Conservation (phyloP, 2,888 invertebrate species). For the Oscheius onirici region DNA sequence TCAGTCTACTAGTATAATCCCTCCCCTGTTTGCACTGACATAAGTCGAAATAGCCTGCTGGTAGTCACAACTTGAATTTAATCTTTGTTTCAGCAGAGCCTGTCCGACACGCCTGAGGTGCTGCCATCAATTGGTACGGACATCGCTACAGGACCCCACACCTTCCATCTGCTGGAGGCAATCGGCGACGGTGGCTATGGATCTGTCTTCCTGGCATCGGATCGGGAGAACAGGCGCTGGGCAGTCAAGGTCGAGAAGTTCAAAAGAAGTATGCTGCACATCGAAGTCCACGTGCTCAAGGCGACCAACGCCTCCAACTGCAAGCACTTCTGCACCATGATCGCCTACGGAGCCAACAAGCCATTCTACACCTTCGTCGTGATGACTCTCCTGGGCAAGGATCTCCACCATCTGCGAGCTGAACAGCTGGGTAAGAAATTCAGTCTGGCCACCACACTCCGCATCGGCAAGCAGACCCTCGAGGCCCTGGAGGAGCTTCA, state of each 20-base stretch:
- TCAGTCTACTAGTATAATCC: no score
- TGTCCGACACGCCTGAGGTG: conserved; percentile 8
- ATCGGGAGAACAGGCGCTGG: conserved; percentile 24
- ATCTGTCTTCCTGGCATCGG: conserved; percentile 23
- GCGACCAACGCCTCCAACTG: conserved; percentile 44
- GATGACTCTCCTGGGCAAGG: conserved; percentile 59
- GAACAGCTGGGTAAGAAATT: conserved; percentile 56
- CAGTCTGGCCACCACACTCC: conserved; percentile 53
- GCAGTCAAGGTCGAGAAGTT: conserved; percentile 64
- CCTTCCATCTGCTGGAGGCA: conserved; percentile 18
- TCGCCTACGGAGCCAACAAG: conserved; percentile 26
- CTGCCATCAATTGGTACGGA: conserved; percentile 13
- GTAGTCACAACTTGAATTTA: no score
- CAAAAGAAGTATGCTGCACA: conserved; percentile 59
- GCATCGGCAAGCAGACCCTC: conserved; percentile 52
- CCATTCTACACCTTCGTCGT: conserved; percentile 47
- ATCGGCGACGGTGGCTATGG: conserved; percentile 30
- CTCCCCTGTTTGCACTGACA: no score
- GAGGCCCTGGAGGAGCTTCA: conserved; percentile 62
- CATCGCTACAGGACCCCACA: conserved; percentile 14
- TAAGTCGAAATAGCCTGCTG: no score
- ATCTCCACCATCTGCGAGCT: conserved; percentile 59
- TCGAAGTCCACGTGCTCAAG: conserved; percentile 59
- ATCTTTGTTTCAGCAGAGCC: neutral
- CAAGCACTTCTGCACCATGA: conserved; percentile 57